Base-by-base conservation (phyloP, 2,113 vertebrate species). In the Myrmecophaga tridactyla region DNA sequence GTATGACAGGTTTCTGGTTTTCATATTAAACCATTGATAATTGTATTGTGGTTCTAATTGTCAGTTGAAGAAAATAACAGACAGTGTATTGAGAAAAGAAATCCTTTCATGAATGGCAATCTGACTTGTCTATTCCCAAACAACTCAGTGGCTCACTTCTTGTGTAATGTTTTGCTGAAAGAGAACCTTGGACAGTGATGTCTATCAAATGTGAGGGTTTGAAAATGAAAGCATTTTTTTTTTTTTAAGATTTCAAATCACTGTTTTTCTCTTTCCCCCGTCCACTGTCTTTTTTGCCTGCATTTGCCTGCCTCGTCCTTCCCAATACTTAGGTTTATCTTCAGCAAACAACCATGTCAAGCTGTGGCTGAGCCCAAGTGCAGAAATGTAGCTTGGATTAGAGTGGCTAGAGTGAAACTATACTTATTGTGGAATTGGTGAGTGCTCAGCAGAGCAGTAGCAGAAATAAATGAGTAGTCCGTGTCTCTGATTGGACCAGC, bases 221-320 rank as follows among this genome's bases (percentile, higher is more conserved):
- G 31, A 73, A 90, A 88, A 94, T 43, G 21, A 90, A 92, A 86
- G 29, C 29, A 46, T 41, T 90, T 75, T 70, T 43, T 65, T 31
- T n/a, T n/a, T n/a, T n/a, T n/a, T n/a, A n/a, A n/a, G n/a, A n/a
- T n/a, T n/a, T n/a, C 4, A 6, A 62, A 25, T 70, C 29, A 76
- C 23, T 36, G 0, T 27, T 75, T 65, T n/a, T 15, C 14, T 21
- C 36, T 48, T 0, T 4, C n/a, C n/a, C n/a, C n/a, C n/a, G n/a
- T n/a, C n/a, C n/a, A n/a, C n/a, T n/a, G n/a, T 53, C 7, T 51
- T 81, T 76, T 80, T 88, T 69, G 18, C 72, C 15, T 78, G 27
- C 8, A 43, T 72, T 67, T 89, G 8, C 58, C 14, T 48, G 3
- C 27, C 1, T 78, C 5, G 0, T 4, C 21, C 34, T 73, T 23